A percentile compares a stretch with the other conserved stretches of the same genome.
These are phyloP conservation scores for Falco biarmicus DNA, from an alignment of 2,797 vertebrate species.

Conservation along the genomic window DNA sequence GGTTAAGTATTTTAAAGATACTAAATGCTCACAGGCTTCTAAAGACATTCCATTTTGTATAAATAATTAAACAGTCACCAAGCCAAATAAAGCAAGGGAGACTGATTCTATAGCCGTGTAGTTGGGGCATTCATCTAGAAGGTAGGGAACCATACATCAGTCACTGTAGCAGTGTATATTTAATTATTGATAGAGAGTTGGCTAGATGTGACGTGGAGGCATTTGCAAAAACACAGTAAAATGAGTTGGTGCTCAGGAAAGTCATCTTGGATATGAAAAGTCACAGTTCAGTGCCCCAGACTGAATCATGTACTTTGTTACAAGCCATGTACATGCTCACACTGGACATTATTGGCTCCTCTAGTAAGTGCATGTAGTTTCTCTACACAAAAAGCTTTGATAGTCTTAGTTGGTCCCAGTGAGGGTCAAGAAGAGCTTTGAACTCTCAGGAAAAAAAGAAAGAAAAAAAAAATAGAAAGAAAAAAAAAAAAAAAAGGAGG, in stretches of 20 bases:
- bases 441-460: neutral
- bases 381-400: neutral
- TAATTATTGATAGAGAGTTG: slow-evolving; percentile 40
- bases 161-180: slow-evolving; percentile 23
- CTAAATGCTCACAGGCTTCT: slow-evolving; percentile 12
- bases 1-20: neutral
- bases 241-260: neutral
- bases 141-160: neutral
- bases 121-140: slow-evolving; percentile 6
- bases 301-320: neutral
- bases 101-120: neutral
- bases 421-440: neutral
- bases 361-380: neutral
- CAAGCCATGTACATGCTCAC: neutral
- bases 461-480: neutral
- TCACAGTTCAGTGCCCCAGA: neutral
- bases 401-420: neutral
- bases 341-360: neutral
- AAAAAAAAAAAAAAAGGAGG: no score
- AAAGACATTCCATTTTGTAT: slow-evolving; percentile 36
- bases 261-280: neutral
- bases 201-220: slow-evolving; percentile 19
- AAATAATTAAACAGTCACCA: slow-evolving; percentile 52
- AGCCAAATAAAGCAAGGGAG: slow-evolving; percentile 50
- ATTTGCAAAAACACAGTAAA: slow-evolving; percentile 46